Percentiles rank a stretch among this genome's conserved stretches.
phyloP scores from a whole-genome alignment of 2,797 vertebrate species.

The Eulemur mongoz region DNA sequence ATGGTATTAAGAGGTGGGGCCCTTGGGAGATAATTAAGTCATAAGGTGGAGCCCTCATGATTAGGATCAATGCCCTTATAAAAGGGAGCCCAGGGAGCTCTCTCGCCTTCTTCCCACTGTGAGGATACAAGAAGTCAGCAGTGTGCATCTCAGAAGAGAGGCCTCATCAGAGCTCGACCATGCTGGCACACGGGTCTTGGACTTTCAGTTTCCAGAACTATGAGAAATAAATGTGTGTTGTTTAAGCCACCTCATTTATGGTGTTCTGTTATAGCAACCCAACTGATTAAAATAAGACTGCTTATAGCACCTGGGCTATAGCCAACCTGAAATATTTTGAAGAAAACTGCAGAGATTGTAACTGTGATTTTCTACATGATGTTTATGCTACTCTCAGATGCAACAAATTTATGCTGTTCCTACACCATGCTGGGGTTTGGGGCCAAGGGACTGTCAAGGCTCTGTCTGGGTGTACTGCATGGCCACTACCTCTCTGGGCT shows the following conservation, averaged over 20 bases:
- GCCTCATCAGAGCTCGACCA: neutral
- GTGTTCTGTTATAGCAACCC: neutral
- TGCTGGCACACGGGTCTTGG: neutral
- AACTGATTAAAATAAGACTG: neutral
- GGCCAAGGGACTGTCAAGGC: neutral
- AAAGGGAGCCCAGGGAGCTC: neutral
- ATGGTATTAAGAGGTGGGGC: neutral
- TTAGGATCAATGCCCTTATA: neutral
- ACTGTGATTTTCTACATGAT: neutral
- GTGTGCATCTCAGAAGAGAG: neutral
- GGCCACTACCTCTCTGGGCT: neutral
- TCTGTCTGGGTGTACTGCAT: rapidly evolving
- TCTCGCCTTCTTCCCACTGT: neutral
- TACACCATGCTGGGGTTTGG: neutral
- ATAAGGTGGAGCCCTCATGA: neutral
- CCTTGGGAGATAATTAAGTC: neutral
- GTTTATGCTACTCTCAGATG: neutral
- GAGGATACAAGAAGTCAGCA: neutral
- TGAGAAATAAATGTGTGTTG: neutral
- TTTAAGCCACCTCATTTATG: neutral
- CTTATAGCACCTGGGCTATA: neutral
- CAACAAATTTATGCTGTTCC: neutral
- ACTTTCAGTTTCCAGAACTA: neutral
- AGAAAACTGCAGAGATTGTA: neutral
- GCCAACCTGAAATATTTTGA: neutral